Percentiles rank a stretch among this genome's conserved stretches.
Conservation (phyloP, 2,888 invertebrate genomes). For the Physocephala rufipes region DNA sequence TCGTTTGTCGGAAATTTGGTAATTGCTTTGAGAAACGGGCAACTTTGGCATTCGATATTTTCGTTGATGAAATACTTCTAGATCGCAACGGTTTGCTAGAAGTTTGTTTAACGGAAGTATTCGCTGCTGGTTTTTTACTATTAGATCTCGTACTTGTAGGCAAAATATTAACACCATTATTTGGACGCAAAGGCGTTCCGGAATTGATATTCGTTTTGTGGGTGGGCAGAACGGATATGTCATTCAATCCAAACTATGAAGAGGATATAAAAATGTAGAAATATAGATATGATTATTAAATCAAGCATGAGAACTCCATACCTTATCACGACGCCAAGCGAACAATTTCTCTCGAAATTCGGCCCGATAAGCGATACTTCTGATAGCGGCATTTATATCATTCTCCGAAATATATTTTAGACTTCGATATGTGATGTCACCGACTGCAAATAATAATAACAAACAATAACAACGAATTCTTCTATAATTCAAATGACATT, state of each 20-base stretch:
- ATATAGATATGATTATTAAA: no score
- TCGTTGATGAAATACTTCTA: neutral
- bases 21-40: neutral
- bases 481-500: neutral
- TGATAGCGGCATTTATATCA: constrained; percentile 46
- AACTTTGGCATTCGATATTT: neutral
- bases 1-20: neutral
- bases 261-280: neutral
- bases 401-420: constrained; percentile 45
- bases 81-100: neutral
- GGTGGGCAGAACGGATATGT: constrained; percentile 21
- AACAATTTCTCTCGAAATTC: constrained; percentile 49
- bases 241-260: constrained; percentile 22
- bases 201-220: neutral
- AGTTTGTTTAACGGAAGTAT: neutral
- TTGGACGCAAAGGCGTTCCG: constrained; percentile 4
- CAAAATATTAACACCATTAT: constrained; percentile 18
- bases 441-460: constrained; percentile 27
- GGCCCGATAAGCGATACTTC: constrained; percentile 46
- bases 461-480: neutral
- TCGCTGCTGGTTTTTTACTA: neutral
- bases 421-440: constrained; percentile 46
- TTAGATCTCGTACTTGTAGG: neutral
- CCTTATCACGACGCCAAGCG: constrained; percentile 46
- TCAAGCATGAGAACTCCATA: no score